Conservation (phyloP, 2,113 vertebrate genomes). For the Chinchilla lanigera region DNA sequence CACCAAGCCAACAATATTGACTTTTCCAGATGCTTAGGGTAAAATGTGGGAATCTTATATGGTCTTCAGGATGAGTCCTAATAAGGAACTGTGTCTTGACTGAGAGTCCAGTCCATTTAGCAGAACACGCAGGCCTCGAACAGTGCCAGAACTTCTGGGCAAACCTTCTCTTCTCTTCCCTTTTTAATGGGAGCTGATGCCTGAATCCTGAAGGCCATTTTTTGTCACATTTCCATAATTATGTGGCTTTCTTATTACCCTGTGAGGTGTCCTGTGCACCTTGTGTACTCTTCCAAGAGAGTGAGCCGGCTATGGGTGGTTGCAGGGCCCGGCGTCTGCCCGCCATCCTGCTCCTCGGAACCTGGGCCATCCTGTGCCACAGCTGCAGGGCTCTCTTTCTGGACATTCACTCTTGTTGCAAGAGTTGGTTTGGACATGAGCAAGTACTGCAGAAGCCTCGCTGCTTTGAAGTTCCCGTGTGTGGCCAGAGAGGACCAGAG, state of each 20-base stretch:
- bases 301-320: neutral
- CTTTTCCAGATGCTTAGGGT: neutral
- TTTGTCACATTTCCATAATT: conserved; percentile 42
- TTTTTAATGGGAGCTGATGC: neutral
- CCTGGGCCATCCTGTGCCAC: neutral
- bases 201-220: conserved; percentile 35
- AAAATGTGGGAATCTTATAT: neutral
- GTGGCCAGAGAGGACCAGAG: neutral
- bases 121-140: neutral
- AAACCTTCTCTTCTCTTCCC: conserved; percentile 34
- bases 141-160: neutral
- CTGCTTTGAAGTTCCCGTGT: neutral
- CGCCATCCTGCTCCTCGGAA: neutral
- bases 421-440: neutral
- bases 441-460: neutral
- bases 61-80: neutral
- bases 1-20: neutral
- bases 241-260: conserved; percentile 29
- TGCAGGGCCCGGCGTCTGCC: neutral
- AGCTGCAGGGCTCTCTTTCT: neutral
- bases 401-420: neutral
- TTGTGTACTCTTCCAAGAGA: conserved; percentile 18
- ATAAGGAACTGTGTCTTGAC: neutral
- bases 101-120: neutral
- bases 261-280: neutral